These are phyloP conservation scores for Ichneumoninae sp. DNA, from an alignment of 2,888 invertebrate species.

Conservation along the genomic window DNA sequence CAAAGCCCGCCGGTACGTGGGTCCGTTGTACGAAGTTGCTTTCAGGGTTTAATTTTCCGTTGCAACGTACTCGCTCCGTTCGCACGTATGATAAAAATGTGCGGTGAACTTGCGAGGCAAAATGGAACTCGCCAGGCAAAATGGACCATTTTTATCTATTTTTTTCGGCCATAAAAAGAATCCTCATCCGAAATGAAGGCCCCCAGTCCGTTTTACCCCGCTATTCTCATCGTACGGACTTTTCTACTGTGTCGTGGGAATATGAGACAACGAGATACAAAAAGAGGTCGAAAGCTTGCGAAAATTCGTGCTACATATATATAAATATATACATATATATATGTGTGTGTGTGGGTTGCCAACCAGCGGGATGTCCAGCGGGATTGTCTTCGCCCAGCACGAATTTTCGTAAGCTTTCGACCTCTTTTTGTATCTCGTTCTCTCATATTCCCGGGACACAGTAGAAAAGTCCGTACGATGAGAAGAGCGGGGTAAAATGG, in stretches of 20 bases:
- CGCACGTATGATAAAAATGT: background rate
- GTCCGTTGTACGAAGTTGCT: slow-evolving; percentile 22
- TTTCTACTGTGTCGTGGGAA: background rate
- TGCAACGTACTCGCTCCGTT: background rate
- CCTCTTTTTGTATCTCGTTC: background rate
- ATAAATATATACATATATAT: background rate
- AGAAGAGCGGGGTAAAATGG: background rate
- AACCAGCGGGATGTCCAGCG: no score
- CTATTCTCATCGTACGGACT: background rate
- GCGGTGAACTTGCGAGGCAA: background rate
- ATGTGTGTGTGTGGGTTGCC: no score
- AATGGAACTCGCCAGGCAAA: background rate
- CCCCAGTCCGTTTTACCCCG: background rate
- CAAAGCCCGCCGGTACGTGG: background rate
- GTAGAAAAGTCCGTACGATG: background rate
- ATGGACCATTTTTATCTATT: background rate
- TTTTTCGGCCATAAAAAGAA: background rate
- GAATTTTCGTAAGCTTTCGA: slow-evolving; percentile 4
- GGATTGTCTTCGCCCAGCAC: background rate
- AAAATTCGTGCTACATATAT: background rate
- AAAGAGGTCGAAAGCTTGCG: background rate
- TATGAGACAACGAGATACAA: background rate
- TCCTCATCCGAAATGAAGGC: background rate
- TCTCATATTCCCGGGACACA: background rate
- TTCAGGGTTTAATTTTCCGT: slow-evolving; percentile 4